Evolutionary conservation across 2,888 invertebrate species (phyloP).

Genomic region (Tineola bisselliella): DNA sequence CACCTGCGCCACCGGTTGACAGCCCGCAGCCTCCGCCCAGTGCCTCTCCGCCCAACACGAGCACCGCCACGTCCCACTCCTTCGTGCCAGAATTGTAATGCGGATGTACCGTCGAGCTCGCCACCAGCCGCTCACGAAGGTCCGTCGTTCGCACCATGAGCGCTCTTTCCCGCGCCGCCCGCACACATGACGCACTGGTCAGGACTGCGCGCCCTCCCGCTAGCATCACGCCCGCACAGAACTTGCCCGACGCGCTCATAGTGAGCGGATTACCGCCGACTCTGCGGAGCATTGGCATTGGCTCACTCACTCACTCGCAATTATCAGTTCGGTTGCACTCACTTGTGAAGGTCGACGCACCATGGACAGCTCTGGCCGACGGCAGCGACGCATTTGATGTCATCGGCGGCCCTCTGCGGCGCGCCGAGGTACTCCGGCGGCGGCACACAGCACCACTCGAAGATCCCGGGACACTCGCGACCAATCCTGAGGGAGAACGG

Average conservation of each 20-base stretch:
- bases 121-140: not conserved
- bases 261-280: not conserved
- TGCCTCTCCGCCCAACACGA: constrained; percentile 16
- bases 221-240: not conserved
- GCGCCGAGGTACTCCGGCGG: constrained; percentile 17
- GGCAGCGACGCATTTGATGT: constrained; percentile 4
- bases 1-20: constrained; percentile 17
- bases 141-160: not conserved
- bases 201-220: not conserved
- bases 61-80: constrained; percentile 11
- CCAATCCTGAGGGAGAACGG: not conserved
- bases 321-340: not conserved
- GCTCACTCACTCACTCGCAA: not conserved
- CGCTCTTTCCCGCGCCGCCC: not conserved
- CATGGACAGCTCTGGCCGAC: constrained; percentile 13
- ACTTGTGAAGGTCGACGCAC: not conserved
- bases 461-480: not conserved
- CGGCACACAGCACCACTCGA: constrained; percentile 11
- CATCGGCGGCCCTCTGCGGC: constrained; percentile 12
- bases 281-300: not conserved
- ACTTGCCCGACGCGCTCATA: not conserved
- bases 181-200: not conserved
- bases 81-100: not conserved
- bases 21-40: constrained; percentile 17
- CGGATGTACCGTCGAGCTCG: not conserved